Conservation (phyloP, 1,140 invertebrate species). For the Zaprionus ornatus region DNA sequence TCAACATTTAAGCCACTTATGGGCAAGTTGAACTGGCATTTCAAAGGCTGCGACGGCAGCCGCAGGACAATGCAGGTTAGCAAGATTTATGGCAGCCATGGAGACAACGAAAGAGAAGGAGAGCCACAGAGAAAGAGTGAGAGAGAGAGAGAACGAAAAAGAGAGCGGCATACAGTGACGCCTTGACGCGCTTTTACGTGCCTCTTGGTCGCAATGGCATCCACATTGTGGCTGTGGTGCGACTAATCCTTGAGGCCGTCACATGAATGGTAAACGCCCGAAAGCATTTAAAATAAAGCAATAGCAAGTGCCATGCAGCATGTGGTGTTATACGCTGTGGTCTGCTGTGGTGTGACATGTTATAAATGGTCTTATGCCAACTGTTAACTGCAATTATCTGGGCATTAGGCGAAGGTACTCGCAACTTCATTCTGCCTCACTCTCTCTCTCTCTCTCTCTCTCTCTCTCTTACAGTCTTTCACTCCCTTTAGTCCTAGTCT, state of each 20-base stretch:
- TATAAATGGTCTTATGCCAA: conserved; percentile 60
- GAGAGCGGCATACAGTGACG: conserved; percentile 23
- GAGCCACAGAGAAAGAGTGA: not conserved
- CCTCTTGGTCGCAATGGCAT: conserved; percentile 34
- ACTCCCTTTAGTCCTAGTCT: not conserved
- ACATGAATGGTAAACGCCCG: conserved; percentile 57
- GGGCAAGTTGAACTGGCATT: conserved; percentile 78
- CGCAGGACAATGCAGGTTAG: conserved; percentile 71
- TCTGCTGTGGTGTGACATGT: conserved; percentile 48
- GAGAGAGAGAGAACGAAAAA: not conserved
- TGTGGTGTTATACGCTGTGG: conserved; percentile 34
- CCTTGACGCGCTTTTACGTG: conserved; percentile 54
- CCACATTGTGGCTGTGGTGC: conserved; percentile 42
- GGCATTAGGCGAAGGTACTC: conserved; percentile 38
- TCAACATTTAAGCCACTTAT: conserved; percentile 81
- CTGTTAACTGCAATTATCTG: conserved; percentile 54
- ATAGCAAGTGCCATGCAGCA: conserved; percentile 57
- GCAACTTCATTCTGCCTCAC: not conserved
- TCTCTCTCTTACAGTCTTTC: not conserved
- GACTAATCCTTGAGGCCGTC: conserved; percentile 40
- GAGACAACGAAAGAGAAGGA: conserved; percentile 25
- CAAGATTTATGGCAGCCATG: conserved; percentile 69
- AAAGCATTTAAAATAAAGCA: conserved; percentile 68
- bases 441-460: not conserved
- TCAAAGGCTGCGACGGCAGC: conserved; percentile 66